Percentiles rank a stretch among this genome's conserved stretches.
Evolutionary conservation across 2,888 invertebrate genomes (phyloP).

Genomic region (Mamestra brassicae): DNA sequence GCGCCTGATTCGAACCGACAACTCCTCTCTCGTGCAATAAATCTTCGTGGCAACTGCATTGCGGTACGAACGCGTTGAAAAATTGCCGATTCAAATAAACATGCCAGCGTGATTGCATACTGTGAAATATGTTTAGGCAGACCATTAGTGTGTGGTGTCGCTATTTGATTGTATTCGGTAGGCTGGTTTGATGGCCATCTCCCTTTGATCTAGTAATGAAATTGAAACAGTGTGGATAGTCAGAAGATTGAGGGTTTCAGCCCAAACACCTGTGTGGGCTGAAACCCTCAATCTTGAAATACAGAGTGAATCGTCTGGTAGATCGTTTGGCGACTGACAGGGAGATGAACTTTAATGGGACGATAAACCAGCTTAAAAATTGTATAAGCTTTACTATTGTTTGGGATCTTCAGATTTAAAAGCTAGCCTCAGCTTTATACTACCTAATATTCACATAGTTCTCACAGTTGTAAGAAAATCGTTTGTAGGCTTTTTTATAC

Average conservation of each 20-base stretch:
- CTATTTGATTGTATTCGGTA: conserved; percentile 59
- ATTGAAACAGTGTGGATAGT: conserved; percentile 26
- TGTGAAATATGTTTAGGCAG: conserved; percentile 57
- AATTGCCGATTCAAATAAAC: conserved; percentile 87
- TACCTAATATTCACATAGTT: neutral
- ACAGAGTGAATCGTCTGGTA: neutral
- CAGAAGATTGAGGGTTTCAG: conserved; percentile 13
- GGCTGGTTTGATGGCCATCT: conserved; percentile 49
- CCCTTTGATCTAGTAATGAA: conserved; percentile 48
- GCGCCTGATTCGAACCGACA: conserved; percentile 80
- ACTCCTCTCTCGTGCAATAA: conserved; percentile 80
- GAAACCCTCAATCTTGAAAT: too few species aligned
- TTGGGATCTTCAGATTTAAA: too few species aligned
- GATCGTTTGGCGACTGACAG: neutral
- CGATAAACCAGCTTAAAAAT: neutral
- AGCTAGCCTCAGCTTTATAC: too few species aligned
- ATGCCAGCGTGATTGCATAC: conserved; percentile 78
- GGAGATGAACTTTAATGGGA: neutral
- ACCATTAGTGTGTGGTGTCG: conserved; percentile 53
- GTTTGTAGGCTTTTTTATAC: too few species aligned
- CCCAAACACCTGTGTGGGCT: conserved; percentile 37
- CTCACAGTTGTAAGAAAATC: neutral
- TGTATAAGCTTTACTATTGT: neutral
- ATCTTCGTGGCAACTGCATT: conserved; percentile 85
- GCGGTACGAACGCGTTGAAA: conserved; percentile 83